Evolutionary conservation across 2,888 invertebrate species (phyloP), one percentile per base, ranked within the genome.

Genomic region (Augiades crinisus): DNA sequence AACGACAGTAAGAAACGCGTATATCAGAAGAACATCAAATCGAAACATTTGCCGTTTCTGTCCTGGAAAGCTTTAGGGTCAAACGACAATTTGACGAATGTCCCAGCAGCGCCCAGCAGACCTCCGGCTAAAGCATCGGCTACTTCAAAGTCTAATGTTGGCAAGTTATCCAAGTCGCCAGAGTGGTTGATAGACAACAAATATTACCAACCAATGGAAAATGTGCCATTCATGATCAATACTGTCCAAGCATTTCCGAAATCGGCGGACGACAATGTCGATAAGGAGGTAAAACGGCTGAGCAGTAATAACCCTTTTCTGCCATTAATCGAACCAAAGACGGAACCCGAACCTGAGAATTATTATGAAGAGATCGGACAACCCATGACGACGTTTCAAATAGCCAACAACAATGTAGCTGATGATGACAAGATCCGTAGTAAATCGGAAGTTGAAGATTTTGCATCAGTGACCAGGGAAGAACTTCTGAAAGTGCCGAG

Each of bases 311-410:
- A 75, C 55, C 74, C 53, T 10, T 65, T 49, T 61, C 65, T 46
- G 43, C 50, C 21, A 6, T 24, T 45, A 17, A 24, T 45, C 17
- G 51, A 24, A 24, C 16, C 22, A 2, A 44, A 45, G 17, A 45
- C 30, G 13, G 52, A 45, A 21, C 6, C 77, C 0, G 81, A 81
- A 55, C 65, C 64, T 30, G 89, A 89, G 55, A 85, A 89, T 56
- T 75, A 80, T 45, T 89, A 89, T 46, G 89, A 89, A 70, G 89
- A 89, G 72, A 89, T 89, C 14, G 87, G 85, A 0, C 64, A 72
- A 59, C 76, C 78, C 1, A 31, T 61, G 0, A 8, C 53, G 19
- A 64, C 65, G 63, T 44, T 31, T 45, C 10, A 14, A 17, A 3
- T 54, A 30, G 16, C 67, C 5, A 63, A 61, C 34, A 82, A 75